Evolutionary conservation across 2,888 invertebrate species (phyloP), one percentile per base, ranked within the genome.

Genomic region (Caenorhabditis sp.): DNA sequence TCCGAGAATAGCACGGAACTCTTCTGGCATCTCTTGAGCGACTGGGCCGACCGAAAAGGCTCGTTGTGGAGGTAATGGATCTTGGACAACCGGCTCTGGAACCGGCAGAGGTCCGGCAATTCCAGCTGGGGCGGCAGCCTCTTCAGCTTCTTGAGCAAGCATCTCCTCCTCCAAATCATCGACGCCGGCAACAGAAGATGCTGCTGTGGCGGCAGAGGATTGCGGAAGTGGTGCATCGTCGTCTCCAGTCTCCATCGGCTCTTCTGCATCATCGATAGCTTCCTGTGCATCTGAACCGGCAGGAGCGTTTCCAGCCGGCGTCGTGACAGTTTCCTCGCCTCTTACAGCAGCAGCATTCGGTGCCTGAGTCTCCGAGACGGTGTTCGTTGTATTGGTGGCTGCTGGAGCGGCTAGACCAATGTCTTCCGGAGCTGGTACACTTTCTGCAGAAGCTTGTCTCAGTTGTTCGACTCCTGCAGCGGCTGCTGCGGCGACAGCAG

Each of bases 1-100:
- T 50, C 86, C 87, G n/a, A 15, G 78, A 47, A 87, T 83, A 11
- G 68, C 86, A 24, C 85, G 65, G 55, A 79, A 86, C 71, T 86
- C 85, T 51, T 83, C 83, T 11, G 85, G 79, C 47, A 84, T 71
- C 13, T 58, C 56, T 22, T 69, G 28, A 32, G 13, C 24, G 9
- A 15, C 53, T 50, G n/a, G n/a, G n/a, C n/a, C n/a, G n/a, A n/a
- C n/a, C n/a, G n/a, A n/a, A n/a, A n/a, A n/a, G n/a, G n/a, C n/a
- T n/a, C n/a, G n/a, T n/a, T n/a, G n/a, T n/a, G n/a, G n/a, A n/a
- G n/a, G n/a, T n/a, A n/a, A 40, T 67, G n/a, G 76, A 67, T 2
- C 69, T n/a, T n/a, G 55, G 11, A 78, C n/a, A n/a, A n/a, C n/a
- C n/a, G n/a, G n/a, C n/a, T n/a, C n/a, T n/a, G n/a, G n/a, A n/a